A percentile compares a stretch with the other conserved stretches of the same genome.
These are phyloP conservation scores for Acanthacorydalis orientalis DNA, from an alignment of 2,888 invertebrate species.

Conservation along the genomic window DNA sequence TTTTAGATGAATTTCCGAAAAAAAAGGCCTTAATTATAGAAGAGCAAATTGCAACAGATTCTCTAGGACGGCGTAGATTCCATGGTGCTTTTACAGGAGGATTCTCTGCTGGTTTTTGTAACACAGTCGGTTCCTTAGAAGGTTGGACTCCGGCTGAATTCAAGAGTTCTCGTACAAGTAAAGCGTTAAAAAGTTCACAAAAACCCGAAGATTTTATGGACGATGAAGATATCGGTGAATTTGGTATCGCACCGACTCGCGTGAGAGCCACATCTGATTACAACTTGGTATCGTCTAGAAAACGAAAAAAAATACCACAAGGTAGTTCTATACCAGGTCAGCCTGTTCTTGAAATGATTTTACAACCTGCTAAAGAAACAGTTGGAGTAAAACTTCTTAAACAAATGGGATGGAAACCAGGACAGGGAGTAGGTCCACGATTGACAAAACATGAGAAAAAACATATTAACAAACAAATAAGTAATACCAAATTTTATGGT, in stretches of 20 bases:
- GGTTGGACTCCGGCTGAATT: conserved; percentile 88
- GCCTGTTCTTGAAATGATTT: conserved; percentile 51
- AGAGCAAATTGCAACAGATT: conserved; percentile 83
- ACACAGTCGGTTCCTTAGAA: conserved; percentile 89
- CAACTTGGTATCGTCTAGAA: conserved; percentile 23
- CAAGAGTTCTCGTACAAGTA: conserved; percentile 69
- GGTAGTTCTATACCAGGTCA: conserved; percentile 38
- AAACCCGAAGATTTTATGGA: conserved; percentile 95
- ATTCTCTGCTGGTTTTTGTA: conserved; percentile 95
- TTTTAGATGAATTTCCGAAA: conserved; percentile 54
- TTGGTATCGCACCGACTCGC: conserved; percentile 84
- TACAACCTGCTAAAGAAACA: conserved; percentile 65
- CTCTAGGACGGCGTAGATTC: conserved; percentile 76
- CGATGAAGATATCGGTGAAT: conserved; percentile 86
- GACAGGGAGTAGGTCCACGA: conserved; percentile 65
- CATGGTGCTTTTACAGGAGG: conserved; percentile 98
- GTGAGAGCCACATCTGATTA: conserved; percentile 70
- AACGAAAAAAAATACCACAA: conserved; percentile 12
- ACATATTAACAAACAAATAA: conserved; percentile 15
- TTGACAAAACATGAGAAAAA: conserved; percentile 26
- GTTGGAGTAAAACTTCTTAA: conserved; percentile 72
- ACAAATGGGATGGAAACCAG: conserved; percentile 85
- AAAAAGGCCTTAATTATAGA: conserved; percentile 64
- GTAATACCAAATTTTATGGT: conserved; percentile 15
- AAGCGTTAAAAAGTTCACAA: conserved; percentile 37